Conservation (phyloP, 2,888 invertebrate genomes). For the Tachystola acroxantha region DNA sequence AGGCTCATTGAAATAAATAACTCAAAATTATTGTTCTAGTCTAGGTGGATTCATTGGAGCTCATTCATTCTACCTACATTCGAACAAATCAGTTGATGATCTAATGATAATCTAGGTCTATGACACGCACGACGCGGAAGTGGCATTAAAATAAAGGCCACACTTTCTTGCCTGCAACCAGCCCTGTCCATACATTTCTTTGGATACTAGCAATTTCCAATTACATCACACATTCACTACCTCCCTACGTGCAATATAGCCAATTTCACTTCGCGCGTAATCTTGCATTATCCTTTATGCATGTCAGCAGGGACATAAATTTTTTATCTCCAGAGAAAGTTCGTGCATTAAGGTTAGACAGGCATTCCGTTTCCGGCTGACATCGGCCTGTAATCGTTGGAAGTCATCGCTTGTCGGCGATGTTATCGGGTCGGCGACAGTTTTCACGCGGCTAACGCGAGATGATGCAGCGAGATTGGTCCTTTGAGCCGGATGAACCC, state of each 20-base stretch:
- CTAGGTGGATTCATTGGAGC: too few relatives aligned
- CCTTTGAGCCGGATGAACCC: constrained; percentile 8
- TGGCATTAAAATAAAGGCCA: too few relatives aligned
- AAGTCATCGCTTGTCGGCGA: constrained; percentile 1
- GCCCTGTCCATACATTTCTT: background rate
- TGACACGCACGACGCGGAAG: too few relatives aligned
- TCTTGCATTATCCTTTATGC: constrained; percentile 40
- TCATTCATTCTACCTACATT: too few relatives aligned
- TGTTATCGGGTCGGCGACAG: constrained; percentile 5
- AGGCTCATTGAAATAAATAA: too few relatives aligned
- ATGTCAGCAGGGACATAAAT: constrained; percentile 34
- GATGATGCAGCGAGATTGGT: constrained; percentile 7
- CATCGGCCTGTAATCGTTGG: constrained; percentile 3
- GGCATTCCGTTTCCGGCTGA: constrained; percentile 11
- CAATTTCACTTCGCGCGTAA: constrained; percentile 38
- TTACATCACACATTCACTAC: constrained; percentile 16
- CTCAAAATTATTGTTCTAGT: too few relatives aligned
- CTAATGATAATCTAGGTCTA: too few relatives aligned
- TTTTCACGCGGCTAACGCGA: constrained; percentile 9
- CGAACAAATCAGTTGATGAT: too few relatives aligned
- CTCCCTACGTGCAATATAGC: background rate
- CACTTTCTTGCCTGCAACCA: background rate
- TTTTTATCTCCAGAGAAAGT: constrained; percentile 55
- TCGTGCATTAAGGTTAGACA: constrained; percentile 28
- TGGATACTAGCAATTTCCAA: constrained; percentile 8